These are phyloP conservation scores for Caenorhabditis tropicalis DNA, from an alignment of 1,140 invertebrate species.

Conservation along the genomic window DNA sequence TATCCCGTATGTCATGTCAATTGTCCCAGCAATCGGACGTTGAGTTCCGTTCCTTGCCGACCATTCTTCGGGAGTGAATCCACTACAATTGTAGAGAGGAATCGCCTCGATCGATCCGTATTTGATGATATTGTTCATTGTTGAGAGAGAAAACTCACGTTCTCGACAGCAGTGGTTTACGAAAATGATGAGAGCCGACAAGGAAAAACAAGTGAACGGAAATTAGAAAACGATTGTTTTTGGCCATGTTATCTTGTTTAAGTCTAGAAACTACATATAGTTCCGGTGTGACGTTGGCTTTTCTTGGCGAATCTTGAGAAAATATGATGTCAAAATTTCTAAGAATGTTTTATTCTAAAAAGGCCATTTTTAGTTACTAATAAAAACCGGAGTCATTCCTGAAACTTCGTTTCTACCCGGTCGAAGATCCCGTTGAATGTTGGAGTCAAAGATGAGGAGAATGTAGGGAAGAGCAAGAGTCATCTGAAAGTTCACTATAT, in stretches of 20 bases:
- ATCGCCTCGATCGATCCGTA: background rate
- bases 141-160: too few species aligned
- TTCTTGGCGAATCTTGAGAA: too few species aligned
- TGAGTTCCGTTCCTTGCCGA: background rate
- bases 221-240: background rate
- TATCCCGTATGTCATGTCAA: background rate
- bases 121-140: constrained; percentile 16
- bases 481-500: background rate
- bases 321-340: too few species aligned
- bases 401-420: background rate
- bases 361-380: too few species aligned
- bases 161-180: too few species aligned
- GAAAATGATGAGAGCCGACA: background rate
- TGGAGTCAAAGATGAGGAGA: background rate
- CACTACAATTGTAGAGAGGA: constrained; percentile 8
- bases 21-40: background rate
- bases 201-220: background rate
- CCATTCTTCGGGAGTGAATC: background rate
- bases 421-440: background rate
- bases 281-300: too few species aligned
- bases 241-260: too few species aligned
- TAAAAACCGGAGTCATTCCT: background rate
- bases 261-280: too few species aligned
- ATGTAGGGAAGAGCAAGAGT: background rate
- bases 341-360: too few species aligned